Conservation (phyloP, 2,888 invertebrate species). For the Sialis fuliginosa region DNA sequence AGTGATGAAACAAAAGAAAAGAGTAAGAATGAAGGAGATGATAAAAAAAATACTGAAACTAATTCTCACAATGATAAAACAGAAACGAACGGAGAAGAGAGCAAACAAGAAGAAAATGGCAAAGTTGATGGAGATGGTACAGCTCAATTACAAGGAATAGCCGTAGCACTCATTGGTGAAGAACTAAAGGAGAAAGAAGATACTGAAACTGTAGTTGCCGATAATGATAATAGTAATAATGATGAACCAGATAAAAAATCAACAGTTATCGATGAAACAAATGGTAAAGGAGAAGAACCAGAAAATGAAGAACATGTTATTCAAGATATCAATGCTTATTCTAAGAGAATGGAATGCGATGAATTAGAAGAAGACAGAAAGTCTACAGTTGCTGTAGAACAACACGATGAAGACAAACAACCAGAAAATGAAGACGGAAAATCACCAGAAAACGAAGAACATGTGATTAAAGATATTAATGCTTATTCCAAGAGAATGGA, state of each 20-base stretch:
- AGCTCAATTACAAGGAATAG: conserved; percentile 2
- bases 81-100: conserved; percentile 2
- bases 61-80: neutral
- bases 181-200: neutral
- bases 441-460: neutral
- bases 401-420: too few species aligned
- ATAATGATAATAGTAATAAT: neutral
- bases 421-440: neutral
- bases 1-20: conserved; percentile 1
- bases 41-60: conserved; percentile 3
- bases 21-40: conserved; percentile 3
- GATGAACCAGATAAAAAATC: neutral
- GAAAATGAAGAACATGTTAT: neutral
- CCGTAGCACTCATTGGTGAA: neutral
- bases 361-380: neutral
- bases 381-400: too few species aligned
- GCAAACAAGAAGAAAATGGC: neutral
- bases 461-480: too few species aligned
- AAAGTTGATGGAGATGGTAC: conserved; percentile 5
- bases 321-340: too few species aligned
- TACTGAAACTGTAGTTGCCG: neutral
- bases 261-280: neutral
- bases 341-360: too few species aligned
- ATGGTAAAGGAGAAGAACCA: neutral
- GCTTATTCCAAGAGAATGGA: neutral